These are phyloP conservation scores for Trematomus loennbergii DNA, from an alignment of 2,113 vertebrate genomes.

Conservation along the genomic window DNA sequence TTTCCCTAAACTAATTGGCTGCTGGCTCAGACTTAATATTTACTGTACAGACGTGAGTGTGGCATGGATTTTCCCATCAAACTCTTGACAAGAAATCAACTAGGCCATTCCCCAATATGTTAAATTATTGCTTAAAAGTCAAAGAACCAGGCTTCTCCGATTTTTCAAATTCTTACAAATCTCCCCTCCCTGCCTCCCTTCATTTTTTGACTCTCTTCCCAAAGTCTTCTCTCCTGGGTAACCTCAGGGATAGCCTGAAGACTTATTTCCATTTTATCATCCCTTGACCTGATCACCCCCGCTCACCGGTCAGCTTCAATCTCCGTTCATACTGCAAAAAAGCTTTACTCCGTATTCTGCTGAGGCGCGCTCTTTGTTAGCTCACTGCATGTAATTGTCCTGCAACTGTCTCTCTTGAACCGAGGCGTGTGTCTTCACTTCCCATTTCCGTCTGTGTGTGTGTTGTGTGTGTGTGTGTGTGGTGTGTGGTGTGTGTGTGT, in stretches of 20 bases:
- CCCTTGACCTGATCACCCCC: conserved; percentile 43
- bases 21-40: background rate
- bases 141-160: background rate
- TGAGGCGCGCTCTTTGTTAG: conserved; percentile 41
- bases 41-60: too few relatives aligned
- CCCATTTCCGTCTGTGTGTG: background rate
- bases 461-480: conserved; percentile 7
- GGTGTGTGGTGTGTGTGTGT: background rate
- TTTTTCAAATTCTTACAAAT: conserved; percentile 25
- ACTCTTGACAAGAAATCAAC: too few relatives aligned
- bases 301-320: conserved; percentile 24
- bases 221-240: conserved; percentile 18
- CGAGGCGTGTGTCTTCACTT: conserved; percentile 24
- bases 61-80: too few relatives aligned
- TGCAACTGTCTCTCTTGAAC: conserved; percentile 34
- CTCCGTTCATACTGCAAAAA: conserved; percentile 6
- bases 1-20: conserved; percentile 7
- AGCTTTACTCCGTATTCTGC: conserved; percentile 36
- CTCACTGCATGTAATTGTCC: conserved; percentile 52
- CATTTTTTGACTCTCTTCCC: conserved; percentile 2
- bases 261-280: conserved; percentile 22
- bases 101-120: too few relatives aligned
- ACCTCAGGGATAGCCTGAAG: conserved; percentile 24
- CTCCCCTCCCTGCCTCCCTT: background rate
- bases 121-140: background rate